Conservation (phyloP, 2,888 invertebrate species). For the Glomeris marginata region DNA sequence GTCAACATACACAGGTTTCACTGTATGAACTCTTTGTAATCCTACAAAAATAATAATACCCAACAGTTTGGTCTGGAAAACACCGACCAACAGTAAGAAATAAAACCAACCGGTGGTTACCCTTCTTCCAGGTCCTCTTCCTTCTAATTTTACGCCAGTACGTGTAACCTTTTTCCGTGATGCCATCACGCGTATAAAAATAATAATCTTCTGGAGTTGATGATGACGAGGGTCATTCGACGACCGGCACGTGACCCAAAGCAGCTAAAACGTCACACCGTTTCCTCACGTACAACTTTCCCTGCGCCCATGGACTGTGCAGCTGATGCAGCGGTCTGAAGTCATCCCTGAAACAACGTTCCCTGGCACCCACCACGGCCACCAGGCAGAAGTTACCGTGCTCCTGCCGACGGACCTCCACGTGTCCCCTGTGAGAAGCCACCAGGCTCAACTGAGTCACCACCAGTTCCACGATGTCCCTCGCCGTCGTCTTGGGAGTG, state of each 20-base stretch:
- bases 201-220: no score
- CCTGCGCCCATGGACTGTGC: constrained; percentile 92
- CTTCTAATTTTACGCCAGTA: no score
- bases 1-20: no score
- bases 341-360: constrained; percentile 83
- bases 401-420: constrained; percentile 48
- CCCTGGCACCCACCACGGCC: constrained; percentile 86
- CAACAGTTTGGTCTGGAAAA: no score
- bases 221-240: no score
- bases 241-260: constrained; percentile 47
- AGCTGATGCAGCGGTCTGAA: constrained; percentile 72
- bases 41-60: no score
- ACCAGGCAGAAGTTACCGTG: constrained; percentile 82
- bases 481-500: constrained; percentile 77
- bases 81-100: no score
- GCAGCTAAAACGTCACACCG: constrained; percentile 80
- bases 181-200: no score
- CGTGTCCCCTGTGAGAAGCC: constrained; percentile 64
- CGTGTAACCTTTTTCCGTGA: no score
- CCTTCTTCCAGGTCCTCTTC: no score
- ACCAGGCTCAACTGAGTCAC: constrained; percentile 93
- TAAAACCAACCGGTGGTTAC: no score
- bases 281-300: constrained; percentile 77
- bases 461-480: constrained; percentile 89
- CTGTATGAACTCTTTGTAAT: no score